Percentiles rank a stretch among this genome's conserved stretches.
Conservation (phyloP, 2,113 vertebrate genomes). For the Pogonocichla stellata region DNA sequence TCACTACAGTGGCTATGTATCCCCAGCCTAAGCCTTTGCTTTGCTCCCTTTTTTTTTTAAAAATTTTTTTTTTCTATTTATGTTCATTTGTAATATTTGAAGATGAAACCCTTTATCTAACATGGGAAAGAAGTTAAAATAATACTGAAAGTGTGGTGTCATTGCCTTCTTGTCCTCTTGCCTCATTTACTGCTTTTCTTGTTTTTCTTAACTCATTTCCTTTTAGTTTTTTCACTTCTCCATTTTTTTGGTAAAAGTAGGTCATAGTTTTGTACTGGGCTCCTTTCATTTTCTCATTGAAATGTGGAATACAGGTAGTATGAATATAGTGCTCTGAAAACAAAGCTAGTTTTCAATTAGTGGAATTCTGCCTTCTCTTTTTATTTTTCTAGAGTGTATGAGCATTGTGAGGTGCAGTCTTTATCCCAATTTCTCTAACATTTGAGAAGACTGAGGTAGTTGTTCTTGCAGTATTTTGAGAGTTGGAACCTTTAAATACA, state of each 20-base stretch:
- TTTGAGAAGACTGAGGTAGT: background rate
- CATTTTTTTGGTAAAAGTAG: background rate
- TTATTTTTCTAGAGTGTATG: background rate
- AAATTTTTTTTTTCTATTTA: background rate
- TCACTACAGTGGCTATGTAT: fast-evolving
- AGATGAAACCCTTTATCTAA: background rate
- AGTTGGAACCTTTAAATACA: background rate
- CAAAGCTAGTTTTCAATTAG: background rate
- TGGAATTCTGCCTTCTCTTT: background rate
- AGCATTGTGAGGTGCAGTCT: background rate
- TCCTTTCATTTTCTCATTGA: background rate
- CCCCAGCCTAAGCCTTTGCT: background rate
- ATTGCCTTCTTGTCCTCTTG: background rate
- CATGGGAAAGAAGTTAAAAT: background rate
- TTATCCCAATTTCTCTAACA: background rate
- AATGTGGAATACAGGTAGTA: background rate
- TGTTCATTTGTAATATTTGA: background rate
- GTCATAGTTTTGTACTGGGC: background rate
- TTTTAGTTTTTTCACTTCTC: background rate
- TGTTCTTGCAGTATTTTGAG: background rate
- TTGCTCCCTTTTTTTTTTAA: background rate
- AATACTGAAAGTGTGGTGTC: background rate
- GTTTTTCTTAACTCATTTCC: background rate
- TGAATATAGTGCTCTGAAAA: background rate
- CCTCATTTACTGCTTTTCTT: background rate